Evolutionary conservation across 2,113 vertebrate genomes (phyloP), one percentile per base, ranked within the genome.

Genomic region (Hypanus sabinus): DNA sequence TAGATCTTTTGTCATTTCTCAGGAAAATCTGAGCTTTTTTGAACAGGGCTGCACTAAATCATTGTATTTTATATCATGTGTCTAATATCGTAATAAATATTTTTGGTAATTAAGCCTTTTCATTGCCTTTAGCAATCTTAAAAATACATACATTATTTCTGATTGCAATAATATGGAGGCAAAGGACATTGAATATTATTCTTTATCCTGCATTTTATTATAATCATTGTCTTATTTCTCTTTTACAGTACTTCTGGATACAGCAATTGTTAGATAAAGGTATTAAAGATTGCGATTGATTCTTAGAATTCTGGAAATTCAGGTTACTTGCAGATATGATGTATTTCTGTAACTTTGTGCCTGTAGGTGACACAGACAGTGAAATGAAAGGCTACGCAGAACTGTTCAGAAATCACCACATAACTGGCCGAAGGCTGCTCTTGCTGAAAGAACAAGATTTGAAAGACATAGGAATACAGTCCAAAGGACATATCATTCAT

Each of bases 401-500:
- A 95, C 96, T 99, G 94, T 99, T 99, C 95, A 98, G 97, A 95
- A 97, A 98, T n/a, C 98, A 99, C 94, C 98, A 99, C 96, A 99
- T 99, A 95, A 99, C 99, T 0, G 99, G 99, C 76, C 98, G 97
- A 96, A 97, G 97, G 88, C 94, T 99, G 94, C 98, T 99, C 1
- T 96, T 99, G 95, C 96, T 99, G 70, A 97, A 98, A 55, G 98
- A 99, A 73, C 96, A 96, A 1, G 99, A 99, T 96, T 97, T 99
- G 96, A 97, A 97, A 94, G 98, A 99, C 95, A 98, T 99, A 97
- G 99, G 99, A 73, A 98, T 99, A 94, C 96, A 97, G 95, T 99
- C 98, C 95, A 99, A 98, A 96, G 99, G 99, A 65, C 99, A 99
- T 94, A 98, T 98, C 95, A 99, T 99, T 95, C 98, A 99, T 96